Evolutionary conservation across 2,113 vertebrate genomes (phyloP), one percentile per base, ranked within the genome.

Genomic region (Toxostoma redivivum): DNA sequence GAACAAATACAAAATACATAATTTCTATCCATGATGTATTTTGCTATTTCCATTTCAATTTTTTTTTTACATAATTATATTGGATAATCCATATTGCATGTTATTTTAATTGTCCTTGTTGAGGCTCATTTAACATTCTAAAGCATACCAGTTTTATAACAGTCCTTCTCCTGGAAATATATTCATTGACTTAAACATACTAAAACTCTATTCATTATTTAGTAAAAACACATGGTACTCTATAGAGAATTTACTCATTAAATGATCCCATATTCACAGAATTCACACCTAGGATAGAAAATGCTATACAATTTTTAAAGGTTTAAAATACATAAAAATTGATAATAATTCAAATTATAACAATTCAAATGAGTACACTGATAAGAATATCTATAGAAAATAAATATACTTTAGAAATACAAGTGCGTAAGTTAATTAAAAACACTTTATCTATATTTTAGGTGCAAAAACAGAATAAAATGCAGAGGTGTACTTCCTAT

Each of bases 401-500:
- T 24, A 92, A 62, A 81, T 60, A 51, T 11, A 45, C 5, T 82
- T 47, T 64, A 50, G 20, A 77, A 92, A 91, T 27, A 54, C 3
- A 83, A 50, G 7, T 22, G 11, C 35, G 7, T 21, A 66, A 56
- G 51, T 30, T 42, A 92, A 65, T 40, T 64, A 14, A 83, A 83
- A 70, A 37, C 1, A 2, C 15, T 80, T 83, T 42, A 80, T n/a
- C 58, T 70, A 9, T 7, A 3, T 78, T 73, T 89, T 15, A 71
- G 50, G 69, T 7, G 6, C 23, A 62, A 77, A 77, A 76, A 2
- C 17, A 73, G 50, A 84, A 81, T 17, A 71, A 78, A 79, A 54
- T 4, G 2, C 0, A 0, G 19, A 83, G 18, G 7, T 27, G 15
- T 51, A 74, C 35, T 35, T 81, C n/a, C 48, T 33, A 22, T 4